Base-by-base conservation (phyloP, 2,797 vertebrate species). In the Platyrinchus mystaceus region DNA sequence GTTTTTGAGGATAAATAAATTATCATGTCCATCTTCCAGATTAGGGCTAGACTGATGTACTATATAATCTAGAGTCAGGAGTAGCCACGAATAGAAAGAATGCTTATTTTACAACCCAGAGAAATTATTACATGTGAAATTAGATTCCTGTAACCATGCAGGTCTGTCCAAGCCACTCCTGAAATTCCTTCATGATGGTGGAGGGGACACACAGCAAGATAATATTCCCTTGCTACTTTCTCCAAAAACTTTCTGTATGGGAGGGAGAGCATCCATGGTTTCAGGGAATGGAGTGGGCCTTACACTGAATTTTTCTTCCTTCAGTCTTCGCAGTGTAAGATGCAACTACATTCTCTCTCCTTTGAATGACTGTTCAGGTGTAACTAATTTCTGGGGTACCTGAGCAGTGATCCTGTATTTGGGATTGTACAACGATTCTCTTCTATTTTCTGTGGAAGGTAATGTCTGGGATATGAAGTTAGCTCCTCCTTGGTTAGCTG, bases 51-150 rank as follows among this genome's bases (percentile, higher is more conserved):
- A 90, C 14, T 81, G 69, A 92, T 90, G 80, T 84, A 50, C 74
- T 62, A 15, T 63, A 77, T 74, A 84, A 91, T 88, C 69, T 63
- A 73, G 47, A 71, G 47, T 84, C 93, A 86, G 66, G 64, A 90
- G 41, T 73, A 84, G 67, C 50, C 73, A 91, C 67, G 63, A 93
- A 91, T 71, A 93, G 85, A 90, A 94, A 88, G 62, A 96, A 96
- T 88, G 55, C 70, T 88, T 91, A 95, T 88, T 93, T 91, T 94
- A 79, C 69, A 91, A 85, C 24, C 37, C 85, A 84, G 58, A 83
- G 66, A 93, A 95, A 94, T 75, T 84, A 95, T 84, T 91, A 71
- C 30, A 77, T 75, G 79, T 81, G 90, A 91, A 94, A 96, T 92
- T 88, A 93, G 66, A 94, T 93, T 95, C 69, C 41, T 67, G 53